phyloP scores from a whole-genome alignment of 2,797 vertebrate species.

The Prunella strophiata region DNA sequence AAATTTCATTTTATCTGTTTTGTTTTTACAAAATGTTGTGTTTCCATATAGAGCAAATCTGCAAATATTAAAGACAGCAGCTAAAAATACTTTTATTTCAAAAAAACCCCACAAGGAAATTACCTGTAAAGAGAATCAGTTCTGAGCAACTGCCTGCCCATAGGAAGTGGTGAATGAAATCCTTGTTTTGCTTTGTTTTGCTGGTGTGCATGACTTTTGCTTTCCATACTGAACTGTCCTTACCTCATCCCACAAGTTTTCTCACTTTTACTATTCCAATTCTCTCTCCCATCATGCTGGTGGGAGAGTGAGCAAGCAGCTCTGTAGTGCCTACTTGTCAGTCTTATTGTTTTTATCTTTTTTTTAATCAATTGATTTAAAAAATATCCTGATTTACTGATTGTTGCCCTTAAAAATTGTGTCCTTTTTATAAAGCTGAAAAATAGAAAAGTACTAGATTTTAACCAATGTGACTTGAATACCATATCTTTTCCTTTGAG shows the following conservation, averaged over 20 bases:
- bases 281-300: neutral
- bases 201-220: neutral
- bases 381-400: neutral
- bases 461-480: neutral
- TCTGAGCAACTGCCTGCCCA: neutral
- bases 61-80: neutral
- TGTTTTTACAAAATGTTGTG: neutral
- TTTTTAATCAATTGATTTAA: neutral
- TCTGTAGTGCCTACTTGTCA: neutral
- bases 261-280: neutral
- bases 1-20: neutral
- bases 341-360: neutral
- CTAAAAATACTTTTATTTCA: neutral
- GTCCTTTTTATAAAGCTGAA: neutral
- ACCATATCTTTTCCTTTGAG: neutral
- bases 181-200: neutral
- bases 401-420: neutral
- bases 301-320: rapidly evolving
- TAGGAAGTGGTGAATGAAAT: neutral
- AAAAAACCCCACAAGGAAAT: neutral
- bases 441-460: neutral
- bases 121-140: neutral
- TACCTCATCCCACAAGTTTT: neutral
- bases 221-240: neutral
- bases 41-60: neutral